Evolutionary conservation across 2,113 vertebrate genomes (phyloP), one percentile per base, ranked within the genome.

Genomic region (Podarcis muralis): DNA sequence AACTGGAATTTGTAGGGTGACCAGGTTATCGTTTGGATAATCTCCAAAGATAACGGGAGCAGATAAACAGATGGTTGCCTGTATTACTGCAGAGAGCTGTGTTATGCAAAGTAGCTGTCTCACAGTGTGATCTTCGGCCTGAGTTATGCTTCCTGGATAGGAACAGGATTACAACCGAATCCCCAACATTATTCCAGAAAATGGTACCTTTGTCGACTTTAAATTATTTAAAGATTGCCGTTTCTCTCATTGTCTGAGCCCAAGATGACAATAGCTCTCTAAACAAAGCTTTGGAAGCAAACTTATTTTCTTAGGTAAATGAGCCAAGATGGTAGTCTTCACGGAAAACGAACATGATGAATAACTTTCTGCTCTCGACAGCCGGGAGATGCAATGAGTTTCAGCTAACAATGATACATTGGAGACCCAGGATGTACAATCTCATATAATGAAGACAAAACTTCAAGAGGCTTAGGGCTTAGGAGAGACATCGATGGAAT

Each of bases 361-460:
- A 48, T 84, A 89, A 84, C 72, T 53, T 0, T 79, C 0, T 83
- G 84, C 83, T 90, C 18, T 20, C 66, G 72, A 32, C 23, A 32
- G 43, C 32, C 2, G n/a, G 0, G 68, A 86, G 12, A 43, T 2
- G 53, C 20, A 72, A 23, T 85, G 83, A 72, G 57, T 89, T 90
- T 87, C 69, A 3, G 80, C 79, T 91, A 35, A 76, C 82, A 75
- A 66, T 16, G 40, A 80, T 88, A 18, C 48, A 93, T 9, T 75
- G 12, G 66, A 89, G 65, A 85, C 48, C 9, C 2, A 59, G 23
- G 12, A 27, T 15, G 2, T 15, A 79, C 57, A 81, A 87, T 78
- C 25, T 12, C 48, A 16, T 74, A 81, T 77, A 84, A 90, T 79
- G 62, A 86, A 89, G 35, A 53, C 5, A 90, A 90, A 89, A 79